Base-by-base conservation (phyloP, 2,113 vertebrate genomes). In the Psilopogon haemacephalus region DNA sequence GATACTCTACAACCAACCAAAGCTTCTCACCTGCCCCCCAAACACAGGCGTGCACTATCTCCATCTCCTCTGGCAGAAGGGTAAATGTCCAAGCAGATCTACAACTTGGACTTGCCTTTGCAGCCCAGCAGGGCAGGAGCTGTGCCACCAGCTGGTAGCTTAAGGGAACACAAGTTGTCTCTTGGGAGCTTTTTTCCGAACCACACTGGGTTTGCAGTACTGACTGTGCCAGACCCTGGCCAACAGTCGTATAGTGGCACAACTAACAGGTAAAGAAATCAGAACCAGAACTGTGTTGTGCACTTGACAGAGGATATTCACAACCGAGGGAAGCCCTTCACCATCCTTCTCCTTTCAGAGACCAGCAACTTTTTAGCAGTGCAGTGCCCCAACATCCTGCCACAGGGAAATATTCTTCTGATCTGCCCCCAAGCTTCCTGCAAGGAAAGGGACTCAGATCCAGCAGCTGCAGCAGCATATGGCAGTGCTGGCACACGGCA, bases 131-230 rank as follows among this genome's bases (percentile, higher is more conserved):
- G 54, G 24, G 24, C 19, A 82, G 28, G 40, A 89, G 21, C 67
- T 75, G 28, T 56, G 48, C 23, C 5, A 5, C 38, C 42, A 86
- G 28, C 67, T 63, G 82, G 77, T 56, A 95, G 56, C 33, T 28
- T 0, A 0, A 84, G 27, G 37, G 40, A 80, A 17, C 26, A 54
- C 0, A 0, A 78, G 21, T 33, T 90, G 16, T 44, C 38, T 76
- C 30, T 28, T 30, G 12, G 20, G 58, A 83, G 48, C 3, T 38
- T 67, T 72, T 63, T 67, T 44, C 26, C 75, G 54, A 86, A 93
- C 56, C 5, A 30, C 17, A 71, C 56, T 55, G 16, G 10, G 37
- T 85, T 35, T 91, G 46, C 27, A 72, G 19, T 38, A 30, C 42
- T 64, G 38, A n/a, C 73, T 1, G 3, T 77, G 65, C 54, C 15